These are phyloP conservation scores for Drosophila acutilabella DNA, from an alignment of 2,888 invertebrate species.

Conservation along the genomic window DNA sequence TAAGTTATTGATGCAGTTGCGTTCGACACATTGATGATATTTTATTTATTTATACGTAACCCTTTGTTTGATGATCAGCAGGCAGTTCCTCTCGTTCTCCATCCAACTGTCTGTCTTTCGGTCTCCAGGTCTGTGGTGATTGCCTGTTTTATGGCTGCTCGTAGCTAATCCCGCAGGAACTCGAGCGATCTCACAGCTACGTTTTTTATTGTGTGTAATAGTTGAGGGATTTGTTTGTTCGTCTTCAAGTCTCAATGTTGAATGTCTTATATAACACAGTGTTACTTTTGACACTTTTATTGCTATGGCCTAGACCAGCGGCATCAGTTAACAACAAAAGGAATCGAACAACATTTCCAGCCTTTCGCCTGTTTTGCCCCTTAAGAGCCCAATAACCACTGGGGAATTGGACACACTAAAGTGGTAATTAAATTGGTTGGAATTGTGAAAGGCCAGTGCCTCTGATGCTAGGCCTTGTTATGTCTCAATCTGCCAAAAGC, in stretches of 20 bases:
- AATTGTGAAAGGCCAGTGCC: constrained; percentile 61
- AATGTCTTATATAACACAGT: constrained; percentile 78
- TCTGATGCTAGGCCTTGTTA: constrained; percentile 44
- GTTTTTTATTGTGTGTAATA: constrained; percentile 65
- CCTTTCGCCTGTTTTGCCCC: constrained; percentile 17
- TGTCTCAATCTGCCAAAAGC: constrained; percentile 64
- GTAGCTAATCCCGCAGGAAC: constrained; percentile 74
- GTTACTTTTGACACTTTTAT: constrained; percentile 82
- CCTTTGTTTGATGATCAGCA: constrained; percentile 54
- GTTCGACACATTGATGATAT: constrained; percentile 73
- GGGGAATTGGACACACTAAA: constrained; percentile 73
- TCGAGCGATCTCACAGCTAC: constrained; percentile 35
- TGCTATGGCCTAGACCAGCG: constrained; percentile 55
- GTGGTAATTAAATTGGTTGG: constrained; percentile 77
- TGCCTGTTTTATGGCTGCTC: constrained; percentile 62
- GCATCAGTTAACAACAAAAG: constrained; percentile 50
- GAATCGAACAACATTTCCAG: constrained; percentile 36
- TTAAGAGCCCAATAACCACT: constrained; percentile 34
- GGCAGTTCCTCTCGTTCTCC: background rate
- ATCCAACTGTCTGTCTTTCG: background rate
- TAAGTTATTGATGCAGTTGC: constrained; percentile 72
- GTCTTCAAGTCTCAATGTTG: constrained; percentile 50
- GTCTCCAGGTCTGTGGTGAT: constrained; percentile 17
- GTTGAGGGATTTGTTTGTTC: constrained; percentile 70
- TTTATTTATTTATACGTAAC: constrained; percentile 79